These are phyloP conservation scores for Drosophila kanekoi DNA, from an alignment of 2,888 invertebrate species.

Conservation along the genomic window DNA sequence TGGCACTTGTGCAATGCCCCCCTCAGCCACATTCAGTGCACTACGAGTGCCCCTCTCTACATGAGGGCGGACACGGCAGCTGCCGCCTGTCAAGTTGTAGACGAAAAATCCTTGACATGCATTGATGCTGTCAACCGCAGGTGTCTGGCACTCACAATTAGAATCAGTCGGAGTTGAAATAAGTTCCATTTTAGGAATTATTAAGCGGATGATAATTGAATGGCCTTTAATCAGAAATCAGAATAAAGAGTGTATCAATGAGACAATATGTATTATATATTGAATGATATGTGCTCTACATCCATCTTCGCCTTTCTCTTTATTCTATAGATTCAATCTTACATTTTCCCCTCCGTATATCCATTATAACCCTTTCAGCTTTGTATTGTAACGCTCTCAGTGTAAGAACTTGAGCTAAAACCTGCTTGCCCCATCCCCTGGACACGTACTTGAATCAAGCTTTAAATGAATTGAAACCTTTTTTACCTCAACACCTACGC, in stretches of 20 bases:
- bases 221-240: not conserved
- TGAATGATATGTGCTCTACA: too few relatives aligned
- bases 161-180: conserved; percentile 21
- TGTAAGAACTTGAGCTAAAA: not conserved
- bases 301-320: too few relatives aligned
- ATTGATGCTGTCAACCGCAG: conserved; percentile 25
- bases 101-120: conserved; percentile 18
- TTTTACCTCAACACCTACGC: conserved; percentile 50
- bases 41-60: conserved; percentile 1
- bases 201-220: not conserved
- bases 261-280: not conserved
- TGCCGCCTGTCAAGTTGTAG: not conserved
- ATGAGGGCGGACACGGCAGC: not conserved
- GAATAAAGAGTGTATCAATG: not conserved
- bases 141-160: conserved; percentile 36
- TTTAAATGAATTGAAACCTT: conserved; percentile 17
- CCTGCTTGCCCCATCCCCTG: not conserved
- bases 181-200: too few relatives aligned
- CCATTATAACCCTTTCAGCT: not conserved
- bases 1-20: conserved; percentile 17
- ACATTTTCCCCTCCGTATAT: not conserved
- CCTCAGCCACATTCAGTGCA: not conserved
- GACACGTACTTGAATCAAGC: conserved; percentile 9
- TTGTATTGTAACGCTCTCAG: not conserved
- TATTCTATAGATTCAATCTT: too few relatives aligned